Evolutionary conservation across 1,140 invertebrate genomes (phyloP), one percentile per base, ranked within the genome.

Genomic region (Brachionus manjavacas): DNA sequence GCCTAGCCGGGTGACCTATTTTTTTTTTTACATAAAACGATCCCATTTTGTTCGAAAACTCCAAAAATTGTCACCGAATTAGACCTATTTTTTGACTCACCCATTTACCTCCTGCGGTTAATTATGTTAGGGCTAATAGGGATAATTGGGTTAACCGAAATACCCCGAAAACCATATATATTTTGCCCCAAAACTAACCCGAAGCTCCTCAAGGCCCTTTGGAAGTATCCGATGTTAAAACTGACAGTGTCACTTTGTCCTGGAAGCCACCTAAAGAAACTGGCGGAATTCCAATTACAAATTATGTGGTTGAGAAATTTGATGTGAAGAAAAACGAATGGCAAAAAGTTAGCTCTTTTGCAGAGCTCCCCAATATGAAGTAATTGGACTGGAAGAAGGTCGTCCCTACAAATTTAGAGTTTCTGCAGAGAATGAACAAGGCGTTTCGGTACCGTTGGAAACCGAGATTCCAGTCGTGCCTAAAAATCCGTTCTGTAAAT

Each of bases 221-320:
- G 74, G 95, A 96, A 86, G 94, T 94, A 0, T 93, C 92, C 25
- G 95, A 99, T 87, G 95, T 98, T 85, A 97, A 96, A 12, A 95
- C 96, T 3, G 97, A 99, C 88, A 95, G 94, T 3, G 99, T 96
- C 88, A 94, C 94, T 0, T 90, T 99, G 39, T 93, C 93, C 0
- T 99, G 97, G 97, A 94, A 94, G 89, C 93, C 95, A 86, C 96
- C 96, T 43, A 88, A 88, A 86, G 96, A 98, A 88, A 96, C 98
- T 90, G 97, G 97, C 85, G 97, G 97, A 66, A 95, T 94, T 80
- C 95, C 96, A 8, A 93, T 99, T 86, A 97, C 95, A 25, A 99
- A 99, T 89, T 99, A 99, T 89, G 93, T 98, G 70, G 94, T 99
- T 6, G 97, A 99, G 89, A 97, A 95, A 90, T 95, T 97, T 66